Base-by-base conservation (phyloP, 37 sponge, comb jelly and placozoan genomes). In the Chondrilla cf. caribensis region DNA sequence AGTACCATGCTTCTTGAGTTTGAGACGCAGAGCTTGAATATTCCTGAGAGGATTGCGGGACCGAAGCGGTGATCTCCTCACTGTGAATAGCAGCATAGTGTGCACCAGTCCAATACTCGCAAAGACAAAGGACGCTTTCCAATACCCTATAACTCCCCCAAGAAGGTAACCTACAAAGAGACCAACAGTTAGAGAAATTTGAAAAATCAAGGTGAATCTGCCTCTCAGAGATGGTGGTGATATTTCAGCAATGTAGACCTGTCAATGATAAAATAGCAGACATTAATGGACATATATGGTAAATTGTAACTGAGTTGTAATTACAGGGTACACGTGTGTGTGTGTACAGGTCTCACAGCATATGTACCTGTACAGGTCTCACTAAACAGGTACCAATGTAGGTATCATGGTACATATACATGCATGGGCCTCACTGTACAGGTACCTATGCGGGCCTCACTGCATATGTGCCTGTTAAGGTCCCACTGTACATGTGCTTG, bases 241-340 rank as follows among this genome's bases (percentile, higher is more conserved):
- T 1, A 95, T 78, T 54, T 95, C 96, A 2, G 88, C 47, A 21
- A 95, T 85, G 38, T 95, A 95, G 24, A 92, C 87, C 96, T 95
- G 54, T 19, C n/a, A n/a, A n/a, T n/a, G n/a, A n/a, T n/a, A n/a
- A n/a, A n/a, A n/a, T n/a, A n/a, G n/a, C n/a, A n/a, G n/a, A n/a
- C n/a, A n/a, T n/a, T n/a, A n/a, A n/a, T n/a, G n/a, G n/a, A n/a
- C n/a, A n/a, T n/a, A n/a, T n/a, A n/a, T n/a, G n/a, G n/a, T n/a
- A n/a, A n/a, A n/a, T n/a, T n/a, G n/a, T n/a, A n/a, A n/a, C n/a
- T n/a, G n/a, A n/a, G n/a, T n/a, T n/a, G n/a, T n/a, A n/a, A n/a
- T n/a, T n/a, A n/a, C n/a, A n/a, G n/a, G n/a, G n/a, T n/a, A n/a
- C n/a, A n/a, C n/a, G n/a, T n/a, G n/a, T n/a, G n/a, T n/a, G n/a